Percentiles rank a stretch among this genome's conserved stretches.
Evolutionary conservation across 37 sponge, comb jelly and placozoan genomes (phyloP).

Genomic region (Theonella swinhoei): DNA sequence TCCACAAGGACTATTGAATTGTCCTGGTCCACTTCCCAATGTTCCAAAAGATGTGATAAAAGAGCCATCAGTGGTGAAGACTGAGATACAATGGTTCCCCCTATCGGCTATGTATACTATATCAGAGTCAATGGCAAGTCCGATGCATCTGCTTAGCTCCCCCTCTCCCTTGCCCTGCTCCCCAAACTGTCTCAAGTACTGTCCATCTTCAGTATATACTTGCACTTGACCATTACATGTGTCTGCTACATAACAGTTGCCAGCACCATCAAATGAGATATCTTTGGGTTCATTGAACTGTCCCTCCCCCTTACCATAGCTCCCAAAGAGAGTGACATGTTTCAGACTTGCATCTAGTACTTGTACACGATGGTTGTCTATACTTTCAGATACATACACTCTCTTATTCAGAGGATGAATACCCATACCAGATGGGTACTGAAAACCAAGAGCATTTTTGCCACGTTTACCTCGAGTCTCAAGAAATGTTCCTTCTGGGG

Average conservation of each 20-base stretch:
- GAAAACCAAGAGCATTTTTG: slow-evolving; percentile 29
- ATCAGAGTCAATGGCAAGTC: slow-evolving; percentile 10
- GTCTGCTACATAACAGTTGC: slow-evolving; percentile 61
- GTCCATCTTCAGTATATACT: slow-evolving; percentile 46
- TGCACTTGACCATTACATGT: slow-evolving; percentile 50
- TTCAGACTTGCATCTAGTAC: slow-evolving; percentile 52
- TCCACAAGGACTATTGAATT: slow-evolving; percentile 38
- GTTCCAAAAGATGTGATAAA: slow-evolving; percentile 49
- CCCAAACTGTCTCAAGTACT: slow-evolving; percentile 29
- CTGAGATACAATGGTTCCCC: slow-evolving; percentile 4
- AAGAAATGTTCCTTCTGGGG: slow-evolving; percentile 50
- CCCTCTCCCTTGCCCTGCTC: neutral
- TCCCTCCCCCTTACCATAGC: slow-evolving; percentile 24
- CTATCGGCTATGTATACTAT: slow-evolving; percentile 37
- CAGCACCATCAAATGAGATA: slow-evolving; percentile 46
- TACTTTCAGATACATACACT: slow-evolving; percentile 56
- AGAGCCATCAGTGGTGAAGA: slow-evolving; percentile 38
- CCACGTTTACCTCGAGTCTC: slow-evolving; percentile 27
- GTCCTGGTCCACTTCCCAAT: slow-evolving; percentile 19
- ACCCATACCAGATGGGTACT: slow-evolving; percentile 40
- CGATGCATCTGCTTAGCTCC: neutral
- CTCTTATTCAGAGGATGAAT: slow-evolving; percentile 11
- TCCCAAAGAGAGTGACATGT: slow-evolving; percentile 52
- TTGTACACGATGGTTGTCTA: slow-evolving; percentile 64
- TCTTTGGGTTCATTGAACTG: slow-evolving; percentile 57